phyloP scores from a whole-genome alignment of 2,797 vertebrate species.

The Syncerus caffer region DNA sequence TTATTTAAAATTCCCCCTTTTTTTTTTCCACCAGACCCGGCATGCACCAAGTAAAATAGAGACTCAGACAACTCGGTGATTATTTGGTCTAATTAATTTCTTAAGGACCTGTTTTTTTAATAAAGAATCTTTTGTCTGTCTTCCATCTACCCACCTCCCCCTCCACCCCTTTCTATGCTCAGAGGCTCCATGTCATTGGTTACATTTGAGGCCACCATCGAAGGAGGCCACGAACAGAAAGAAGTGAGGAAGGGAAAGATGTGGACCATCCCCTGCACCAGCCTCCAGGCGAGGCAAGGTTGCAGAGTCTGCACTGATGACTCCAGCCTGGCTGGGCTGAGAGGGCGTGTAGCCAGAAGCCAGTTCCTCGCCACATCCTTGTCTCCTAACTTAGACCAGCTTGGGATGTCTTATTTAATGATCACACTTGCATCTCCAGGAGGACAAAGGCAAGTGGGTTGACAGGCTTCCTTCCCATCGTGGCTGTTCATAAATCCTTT shows the following conservation, averaged over 20 bases:
- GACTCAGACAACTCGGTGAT: constrained; percentile 69
- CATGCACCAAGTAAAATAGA: constrained; percentile 72
- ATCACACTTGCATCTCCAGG: too few relatives aligned
- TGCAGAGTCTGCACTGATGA: not conserved
- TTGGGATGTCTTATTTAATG: not conserved
- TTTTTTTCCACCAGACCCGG: constrained; percentile 51
- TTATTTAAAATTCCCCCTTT: constrained; percentile 75
- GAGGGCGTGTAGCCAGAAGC: not conserved
- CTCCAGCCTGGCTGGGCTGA: not conserved
- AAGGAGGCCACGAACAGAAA: not conserved
- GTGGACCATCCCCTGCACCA: not conserved
- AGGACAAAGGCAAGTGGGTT: not conserved
- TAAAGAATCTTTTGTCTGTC: constrained; percentile 33
- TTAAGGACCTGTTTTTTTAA: constrained; percentile 65
- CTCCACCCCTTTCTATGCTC: not conserved
- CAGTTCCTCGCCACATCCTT: not conserved
- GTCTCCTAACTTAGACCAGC: not conserved
- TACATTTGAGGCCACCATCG: not conserved
- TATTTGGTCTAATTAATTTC: constrained; percentile 84
- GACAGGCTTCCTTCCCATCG: not conserved
- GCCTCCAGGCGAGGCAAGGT: not conserved
- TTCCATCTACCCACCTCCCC: not conserved
- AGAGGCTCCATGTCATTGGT: not conserved
- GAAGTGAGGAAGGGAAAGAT: not conserved
- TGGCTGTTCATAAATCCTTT: not conserved